Evolutionary conservation across 1,140 invertebrate genomes (phyloP).

Genomic region (Laupala kohalensis): DNA sequence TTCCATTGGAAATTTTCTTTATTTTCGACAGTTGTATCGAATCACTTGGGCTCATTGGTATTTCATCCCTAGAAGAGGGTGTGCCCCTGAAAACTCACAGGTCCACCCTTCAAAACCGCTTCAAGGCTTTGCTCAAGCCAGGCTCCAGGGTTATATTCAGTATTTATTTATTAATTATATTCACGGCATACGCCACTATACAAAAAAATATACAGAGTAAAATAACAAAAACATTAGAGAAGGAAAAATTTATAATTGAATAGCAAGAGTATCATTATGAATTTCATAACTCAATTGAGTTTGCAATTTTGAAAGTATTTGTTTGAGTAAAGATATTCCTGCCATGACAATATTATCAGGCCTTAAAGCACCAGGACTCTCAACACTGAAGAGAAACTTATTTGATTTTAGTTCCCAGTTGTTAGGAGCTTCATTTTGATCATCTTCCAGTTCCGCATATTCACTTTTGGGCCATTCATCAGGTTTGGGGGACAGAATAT

Average conservation of each 20-base stretch:
- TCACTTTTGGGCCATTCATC: constrained; percentile 99
- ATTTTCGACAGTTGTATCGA: too few relatives aligned
- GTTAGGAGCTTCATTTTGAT: constrained; percentile 77
- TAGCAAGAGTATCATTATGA: constrained; percentile 66
- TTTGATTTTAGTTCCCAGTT: constrained; percentile 90
- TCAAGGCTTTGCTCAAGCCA: too few relatives aligned
- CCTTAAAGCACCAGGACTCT: constrained; percentile 83
- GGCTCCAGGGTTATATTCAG: too few relatives aligned
- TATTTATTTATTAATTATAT: too few relatives aligned
- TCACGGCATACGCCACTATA: too few relatives aligned
- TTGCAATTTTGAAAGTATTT: constrained; percentile 91
- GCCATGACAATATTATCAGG: constrained; percentile 96
- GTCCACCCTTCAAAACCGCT: too few relatives aligned
- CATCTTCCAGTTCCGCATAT: constrained; percentile 85
- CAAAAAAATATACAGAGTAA: too few relatives aligned
- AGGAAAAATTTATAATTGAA: constrained; percentile 26
- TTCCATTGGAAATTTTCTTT: too few relatives aligned
- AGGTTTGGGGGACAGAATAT: constrained; percentile 92
- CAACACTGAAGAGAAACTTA: constrained; percentile 95
- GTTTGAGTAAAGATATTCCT: constrained; percentile 84
- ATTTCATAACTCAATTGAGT: constrained; percentile 81
- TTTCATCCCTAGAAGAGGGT: too few relatives aligned
- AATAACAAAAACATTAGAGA: neutral
- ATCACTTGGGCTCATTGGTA: too few relatives aligned
- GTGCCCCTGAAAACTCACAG: too few relatives aligned